A percentile compares a stretch with the other conserved stretches of the same genome.
Conservation (phyloP, 2,797 vertebrate species). For the Sphenodon punctatus region DNA sequence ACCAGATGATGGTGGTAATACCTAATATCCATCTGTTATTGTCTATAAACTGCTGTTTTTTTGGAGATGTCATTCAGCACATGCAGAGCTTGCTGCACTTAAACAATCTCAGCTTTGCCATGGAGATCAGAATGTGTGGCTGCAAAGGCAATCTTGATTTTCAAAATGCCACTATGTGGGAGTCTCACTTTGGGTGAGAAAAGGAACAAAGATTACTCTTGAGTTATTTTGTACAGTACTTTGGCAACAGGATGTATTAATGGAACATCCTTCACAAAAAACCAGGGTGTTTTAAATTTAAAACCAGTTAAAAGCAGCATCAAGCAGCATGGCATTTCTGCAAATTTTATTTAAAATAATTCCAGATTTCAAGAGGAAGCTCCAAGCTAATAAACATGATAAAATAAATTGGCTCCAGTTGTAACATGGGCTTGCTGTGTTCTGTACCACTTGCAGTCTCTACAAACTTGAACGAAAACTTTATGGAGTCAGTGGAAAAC, state of each 20-base stretch:
- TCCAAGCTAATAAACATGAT: slow-evolving; percentile 29
- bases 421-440: not conserved
- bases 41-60: slow-evolving; percentile 33
- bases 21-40: slow-evolving; percentile 61
- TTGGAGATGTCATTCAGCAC: slow-evolving; percentile 20
- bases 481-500: slow-evolving; percentile 7
- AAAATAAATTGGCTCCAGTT: not conserved
- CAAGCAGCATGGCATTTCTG: slow-evolving; percentile 2
- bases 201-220: slow-evolving; percentile 52
- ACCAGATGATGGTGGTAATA: slow-evolving; percentile 44
- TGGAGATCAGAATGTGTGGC: slow-evolving; percentile 42
- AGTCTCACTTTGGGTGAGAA: slow-evolving; percentile 50
- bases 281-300: slow-evolving; percentile 47
- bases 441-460: not conserved
- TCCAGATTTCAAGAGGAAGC: slow-evolving; percentile 38
- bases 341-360: slow-evolving; percentile 41
- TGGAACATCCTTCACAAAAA: slow-evolving; percentile 54
- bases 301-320: slow-evolving; percentile 52
- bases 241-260: slow-evolving; percentile 62
- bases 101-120: slow-evolving; percentile 24
- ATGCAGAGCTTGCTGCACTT: slow-evolving; percentile 22
- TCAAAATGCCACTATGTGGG: slow-evolving; percentile 46
- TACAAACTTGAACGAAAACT: slow-evolving; percentile 32
- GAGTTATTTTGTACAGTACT: slow-evolving; percentile 46
- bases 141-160: slow-evolving; percentile 29